These are phyloP conservation scores for Colostygia pectinataria DNA, from an alignment of 2,888 invertebrate genomes.

Conservation along the genomic window DNA sequence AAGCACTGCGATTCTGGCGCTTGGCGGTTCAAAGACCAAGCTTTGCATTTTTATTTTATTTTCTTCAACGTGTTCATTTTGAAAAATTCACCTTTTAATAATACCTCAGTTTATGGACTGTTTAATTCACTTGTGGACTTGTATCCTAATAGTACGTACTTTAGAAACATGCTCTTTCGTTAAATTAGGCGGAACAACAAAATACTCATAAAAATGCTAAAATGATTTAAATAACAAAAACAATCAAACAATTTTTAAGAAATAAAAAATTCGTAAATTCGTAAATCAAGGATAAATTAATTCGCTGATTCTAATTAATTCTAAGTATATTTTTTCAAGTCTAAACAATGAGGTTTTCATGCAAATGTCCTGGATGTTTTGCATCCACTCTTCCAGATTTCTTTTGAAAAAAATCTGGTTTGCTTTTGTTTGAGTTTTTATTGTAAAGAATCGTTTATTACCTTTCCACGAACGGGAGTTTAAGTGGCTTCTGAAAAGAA, in stretches of 20 bases:
- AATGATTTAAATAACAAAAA: constrained; percentile 47
- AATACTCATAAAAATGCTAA: constrained; percentile 36
- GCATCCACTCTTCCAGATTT: constrained; percentile 37
- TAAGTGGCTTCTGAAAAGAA: neutral
- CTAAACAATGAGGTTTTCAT: constrained; percentile 57
- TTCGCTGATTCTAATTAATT: constrained; percentile 39
- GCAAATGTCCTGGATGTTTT: constrained; percentile 51
- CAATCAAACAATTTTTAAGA: too few relatives aligned
- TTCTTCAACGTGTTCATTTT: constrained; percentile 14
- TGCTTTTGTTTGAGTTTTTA: constrained; percentile 17
- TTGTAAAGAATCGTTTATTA: constrained; percentile 7
- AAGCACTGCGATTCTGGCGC: constrained; percentile 13
- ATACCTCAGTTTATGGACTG: constrained; percentile 22
- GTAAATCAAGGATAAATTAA: constrained; percentile 39
- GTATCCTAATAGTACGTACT: neutral
- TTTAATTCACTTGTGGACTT: neutral
- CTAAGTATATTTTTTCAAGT: constrained; percentile 37
- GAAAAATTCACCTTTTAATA: constrained; percentile 25
- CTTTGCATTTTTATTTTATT: constrained; percentile 19
- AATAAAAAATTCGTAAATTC: too few relatives aligned
- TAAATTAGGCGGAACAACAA: constrained; percentile 26
- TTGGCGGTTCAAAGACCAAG: constrained; percentile 20
- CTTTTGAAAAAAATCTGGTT: constrained; percentile 21
- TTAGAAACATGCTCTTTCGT: constrained; percentile 1
- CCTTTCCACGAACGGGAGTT: neutral